Base-by-base conservation (phyloP, 2,797 vertebrate genomes). In the Megalops cyprinoides region DNA sequence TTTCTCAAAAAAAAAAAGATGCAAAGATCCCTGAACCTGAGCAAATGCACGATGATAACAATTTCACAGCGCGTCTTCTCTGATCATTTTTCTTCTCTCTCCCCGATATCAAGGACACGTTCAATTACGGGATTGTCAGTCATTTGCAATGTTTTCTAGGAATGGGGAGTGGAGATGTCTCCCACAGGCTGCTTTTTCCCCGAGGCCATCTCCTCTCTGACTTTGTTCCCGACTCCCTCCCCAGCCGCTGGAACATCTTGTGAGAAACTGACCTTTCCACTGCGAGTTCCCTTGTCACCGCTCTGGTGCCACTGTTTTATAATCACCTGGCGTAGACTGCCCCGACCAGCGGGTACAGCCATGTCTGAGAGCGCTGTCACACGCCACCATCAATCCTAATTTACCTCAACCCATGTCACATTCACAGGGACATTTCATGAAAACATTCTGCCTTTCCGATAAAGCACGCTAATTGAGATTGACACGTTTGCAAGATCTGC, bases 321-420 rank as follows among this genome's bases (percentile, higher is more conserved):
- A 88, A 92, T 91, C 88, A 89, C 88, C 90, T 85, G 28, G 12
- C 82, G 86, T 85, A 87, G 87, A 87, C 56, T 51, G 83, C 87
- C 86, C 89, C 90, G n/a, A 89, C 91, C 90, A 88, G 42, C 8
- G 9, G n/a, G 20, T 9, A 42, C 5, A 39, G 20, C 53, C 34
- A 23, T 2, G 20, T 4, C 48, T 0, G 31, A 3, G 23, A 71
- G 79, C 51, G 37, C 83, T 84, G 90, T 90, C 90, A 84, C 88
- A 87, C 83, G 76, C 83, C 25, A 89, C 87, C 48, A 90, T 92
- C 91, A 92, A 90, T 92, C 88, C 85, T 81, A 82, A 34, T 74
- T 49, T 15, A 86, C 87, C 87, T 82, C 37, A 7, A 56, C 62
- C 75, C 55, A 84, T 87, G 89, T 89, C 91, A 85, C 7, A 81